These are phyloP conservation scores for Melopsittacus undulatus DNA, from an alignment of 2,797 vertebrate genomes.

Conservation along the genomic window DNA sequence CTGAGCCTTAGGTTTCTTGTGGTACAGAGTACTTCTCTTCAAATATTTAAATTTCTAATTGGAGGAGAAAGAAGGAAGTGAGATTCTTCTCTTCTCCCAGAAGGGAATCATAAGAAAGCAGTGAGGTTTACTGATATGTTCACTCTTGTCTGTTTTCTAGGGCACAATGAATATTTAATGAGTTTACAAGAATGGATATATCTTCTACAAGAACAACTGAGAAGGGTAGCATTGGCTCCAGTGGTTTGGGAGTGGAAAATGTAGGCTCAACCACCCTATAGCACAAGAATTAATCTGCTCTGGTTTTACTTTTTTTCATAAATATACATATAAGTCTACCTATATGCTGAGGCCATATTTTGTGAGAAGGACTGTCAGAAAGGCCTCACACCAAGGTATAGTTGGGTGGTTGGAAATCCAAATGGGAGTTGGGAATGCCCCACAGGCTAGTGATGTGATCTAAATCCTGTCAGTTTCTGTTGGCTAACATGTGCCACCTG, in stretches of 20 bases:
- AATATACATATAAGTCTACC: background rate
- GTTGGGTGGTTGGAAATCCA: background rate
- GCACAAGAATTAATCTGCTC: background rate
- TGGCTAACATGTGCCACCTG: background rate
- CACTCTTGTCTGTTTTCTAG: background rate
- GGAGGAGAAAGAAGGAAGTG: background rate
- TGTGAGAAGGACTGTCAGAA: background rate
- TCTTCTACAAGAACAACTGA: background rate
- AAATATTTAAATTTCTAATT: constrained; percentile 34
- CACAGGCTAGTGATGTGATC: background rate
- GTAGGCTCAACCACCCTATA: background rate
- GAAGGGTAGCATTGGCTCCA: background rate
- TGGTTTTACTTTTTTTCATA: background rate
- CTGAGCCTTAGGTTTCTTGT: background rate
- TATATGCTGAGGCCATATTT: background rate
- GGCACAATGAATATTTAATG: background rate
- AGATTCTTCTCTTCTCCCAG: background rate
- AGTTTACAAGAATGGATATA: background rate
- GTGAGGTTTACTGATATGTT: background rate
- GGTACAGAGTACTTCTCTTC: background rate
- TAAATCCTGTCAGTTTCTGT: background rate
- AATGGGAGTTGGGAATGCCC: fast-evolving
- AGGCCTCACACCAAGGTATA: background rate
- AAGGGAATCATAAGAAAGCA: background rate
- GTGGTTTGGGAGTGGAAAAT: background rate